Base-by-base conservation (phyloP, 2,888 invertebrate species). In the Xylocampa areola region DNA sequence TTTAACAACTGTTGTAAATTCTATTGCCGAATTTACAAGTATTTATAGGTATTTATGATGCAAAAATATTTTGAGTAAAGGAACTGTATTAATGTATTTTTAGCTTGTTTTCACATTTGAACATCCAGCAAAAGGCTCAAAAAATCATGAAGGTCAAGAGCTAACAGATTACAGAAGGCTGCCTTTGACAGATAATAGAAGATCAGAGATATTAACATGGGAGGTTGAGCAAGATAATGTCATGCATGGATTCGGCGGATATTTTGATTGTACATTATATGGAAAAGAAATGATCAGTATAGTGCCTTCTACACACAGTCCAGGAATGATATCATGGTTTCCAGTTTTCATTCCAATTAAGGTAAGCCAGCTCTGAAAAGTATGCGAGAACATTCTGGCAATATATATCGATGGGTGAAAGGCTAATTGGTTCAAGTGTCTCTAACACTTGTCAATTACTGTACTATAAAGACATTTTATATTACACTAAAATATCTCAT, bases 281-380 rank as follows among this genome's bases (percentile, higher is more conserved):
- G 97, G 97, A 63, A 96, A 97, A 79, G 95, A 98, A 51, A 95
- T 92, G 76, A 93, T 99, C 40, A 99, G 99, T 87, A 99, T 98
- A 79, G 96, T 97, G 77, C 99, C 99, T 0, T 94, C 95, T 37
- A 97, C 97, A 0, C 97, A 98, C 85, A 98, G 98, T 14, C 95
- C 95, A 0, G 98, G 97, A 73, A 98, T 99, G 98, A 97, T 98
- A 80, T 98, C 98, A 63, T 99, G 99, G 99, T 99, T 99, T 87
- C 99, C 99, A 4, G 97, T 99, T 68, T 97, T 97, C 77, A 98
- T 99, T 84, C 99, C 99, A 6, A 95, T 98, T 37, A 95, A 95
- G 91, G 97, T 97, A 91, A 90, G 89, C 16, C 14, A 44, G 1
- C 1, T 8, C 3, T 5, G 4, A 29, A 11, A n/a, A 19, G 0